A percentile compares a stretch with the other conserved stretches of the same genome.
Conservation (phyloP, 2,113 vertebrate species). For the Gulo gulo region DNA sequence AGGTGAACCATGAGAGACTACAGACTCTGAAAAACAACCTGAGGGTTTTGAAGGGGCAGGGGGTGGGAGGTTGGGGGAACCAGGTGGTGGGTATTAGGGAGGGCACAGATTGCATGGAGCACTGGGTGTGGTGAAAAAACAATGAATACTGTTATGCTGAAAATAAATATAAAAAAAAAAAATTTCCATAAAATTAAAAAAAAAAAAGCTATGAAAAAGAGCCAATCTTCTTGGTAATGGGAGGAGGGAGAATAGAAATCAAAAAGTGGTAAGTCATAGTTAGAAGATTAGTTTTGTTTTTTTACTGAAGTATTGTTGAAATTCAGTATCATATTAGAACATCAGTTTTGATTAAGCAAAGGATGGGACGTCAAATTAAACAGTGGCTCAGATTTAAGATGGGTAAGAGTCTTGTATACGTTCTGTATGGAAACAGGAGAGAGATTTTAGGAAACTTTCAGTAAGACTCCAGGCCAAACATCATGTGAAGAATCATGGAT, state of each 20-base stretch:
- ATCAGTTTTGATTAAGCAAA: conserved; percentile 36
- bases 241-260: not conserved
- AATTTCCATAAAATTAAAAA: no score
- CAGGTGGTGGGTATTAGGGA: no score
- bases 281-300: not conserved
- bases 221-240: not conserved
- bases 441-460: not conserved
- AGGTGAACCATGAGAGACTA: no score
- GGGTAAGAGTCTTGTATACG: not conserved
- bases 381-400: not conserved
- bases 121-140: no score
- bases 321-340: not conserved
- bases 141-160: no score
- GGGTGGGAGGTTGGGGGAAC: no score
- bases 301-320: not conserved
- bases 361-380: not conserved
- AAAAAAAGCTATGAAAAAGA: not conserved
- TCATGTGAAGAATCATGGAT: not conserved
- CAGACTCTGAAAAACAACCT: no score
- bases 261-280: not conserved
- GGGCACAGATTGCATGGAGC: no score
- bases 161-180: no score
- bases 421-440: not conserved
- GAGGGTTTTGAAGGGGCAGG: no score
- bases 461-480: not conserved